phyloP scores from a whole-genome alignment of 2,113 vertebrate species.

The Nothobranchius kuhntae region DNA sequence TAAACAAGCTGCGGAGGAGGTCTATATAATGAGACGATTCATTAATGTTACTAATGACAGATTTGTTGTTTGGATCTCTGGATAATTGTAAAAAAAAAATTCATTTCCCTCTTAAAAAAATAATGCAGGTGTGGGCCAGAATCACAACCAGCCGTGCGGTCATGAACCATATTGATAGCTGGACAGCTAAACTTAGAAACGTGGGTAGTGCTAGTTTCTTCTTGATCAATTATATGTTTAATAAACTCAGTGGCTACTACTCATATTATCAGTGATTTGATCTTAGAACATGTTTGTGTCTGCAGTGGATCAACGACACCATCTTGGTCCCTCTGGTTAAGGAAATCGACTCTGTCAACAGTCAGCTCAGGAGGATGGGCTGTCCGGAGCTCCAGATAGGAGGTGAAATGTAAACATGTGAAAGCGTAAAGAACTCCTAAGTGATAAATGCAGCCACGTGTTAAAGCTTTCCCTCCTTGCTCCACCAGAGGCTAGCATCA shows the following conservation, averaged over 20 bases:
- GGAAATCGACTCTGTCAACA: conserved; percentile 92
- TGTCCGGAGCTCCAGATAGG: conserved; percentile 95
- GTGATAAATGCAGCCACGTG: too few species aligned
- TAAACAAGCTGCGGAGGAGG: conserved; percentile 96
- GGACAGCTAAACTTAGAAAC: conserved; percentile 95
- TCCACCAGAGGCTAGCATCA: conserved; percentile 90
- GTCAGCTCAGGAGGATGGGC: conserved; percentile 91
- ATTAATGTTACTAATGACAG: too few species aligned
- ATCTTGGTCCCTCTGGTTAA: conserved; percentile 91
- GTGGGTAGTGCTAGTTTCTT: conserved; percentile 72
- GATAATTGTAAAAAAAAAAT: too few species aligned
- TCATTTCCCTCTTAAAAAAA: neutral
- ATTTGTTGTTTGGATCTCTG: neutral
- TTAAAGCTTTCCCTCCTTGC: conserved; percentile 3
- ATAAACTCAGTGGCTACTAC: too few species aligned
- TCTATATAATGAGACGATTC: conserved; percentile 39
- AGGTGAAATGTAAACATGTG: conserved; percentile 75
- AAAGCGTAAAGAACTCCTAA: too few species aligned
- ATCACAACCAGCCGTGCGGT: conserved; percentile 88
- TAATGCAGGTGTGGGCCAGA: conserved; percentile 89
- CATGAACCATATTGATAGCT: conserved; percentile 88
- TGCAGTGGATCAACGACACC: conserved; percentile 96
- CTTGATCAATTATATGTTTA: too few species aligned
- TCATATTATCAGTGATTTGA: too few species aligned
- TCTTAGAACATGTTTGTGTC: conserved; percentile 4